Base-by-base conservation (phyloP, 2,113 vertebrate genomes). In the Lethenteron camtschaticum region DNA sequence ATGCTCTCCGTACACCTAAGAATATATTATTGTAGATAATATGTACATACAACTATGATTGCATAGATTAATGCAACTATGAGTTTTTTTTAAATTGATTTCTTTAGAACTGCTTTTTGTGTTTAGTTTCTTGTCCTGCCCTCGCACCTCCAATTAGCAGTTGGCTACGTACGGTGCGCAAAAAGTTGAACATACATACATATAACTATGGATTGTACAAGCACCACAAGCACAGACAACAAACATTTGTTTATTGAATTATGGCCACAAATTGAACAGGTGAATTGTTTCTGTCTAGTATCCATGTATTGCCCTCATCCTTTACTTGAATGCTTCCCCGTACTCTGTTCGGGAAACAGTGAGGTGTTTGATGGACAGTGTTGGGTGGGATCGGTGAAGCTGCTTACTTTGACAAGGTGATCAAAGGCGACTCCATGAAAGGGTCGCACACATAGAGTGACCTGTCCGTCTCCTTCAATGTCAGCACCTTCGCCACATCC, bases 381-480 rank as follows among this genome's bases (percentile, higher is more conserved):
- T 3, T 18, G 18, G 9, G 14, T 12, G 20, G 55, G 55, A 24
- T 9, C 20, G 12, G 9, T n/a, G 8, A 68, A 56, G 41, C 57
- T 57, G 24, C 74, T 70, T 73, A 99, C 92, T 87, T 88, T 81
- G 75, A 77, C 81, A 78, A 95, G 95, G 78, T 92, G 87, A 71
- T 72, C 78, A 73, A 95, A 99, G 57, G 78, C 88, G 12, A 41
- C 1, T 0, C 85, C 86, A 76, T 75, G 81, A 72, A 99, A 99
- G 71, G 81, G 73, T 85, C 89, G 76, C 92, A 95, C 69, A 99
- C 83, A 75, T 87, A 97, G 75, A 99, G 81, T 2, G 91, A 90
- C 72, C 81, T 86, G 75, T 99, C 92, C 73, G 86, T 89, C 72
- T 86, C 81, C 68, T 85, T 81, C 80, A 91, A 80, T 12, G 16